These are phyloP conservation scores for Sinocyclocheilus anophthalmus DNA, from an alignment of 2,113 vertebrate species.

Conservation along the genomic window DNA sequence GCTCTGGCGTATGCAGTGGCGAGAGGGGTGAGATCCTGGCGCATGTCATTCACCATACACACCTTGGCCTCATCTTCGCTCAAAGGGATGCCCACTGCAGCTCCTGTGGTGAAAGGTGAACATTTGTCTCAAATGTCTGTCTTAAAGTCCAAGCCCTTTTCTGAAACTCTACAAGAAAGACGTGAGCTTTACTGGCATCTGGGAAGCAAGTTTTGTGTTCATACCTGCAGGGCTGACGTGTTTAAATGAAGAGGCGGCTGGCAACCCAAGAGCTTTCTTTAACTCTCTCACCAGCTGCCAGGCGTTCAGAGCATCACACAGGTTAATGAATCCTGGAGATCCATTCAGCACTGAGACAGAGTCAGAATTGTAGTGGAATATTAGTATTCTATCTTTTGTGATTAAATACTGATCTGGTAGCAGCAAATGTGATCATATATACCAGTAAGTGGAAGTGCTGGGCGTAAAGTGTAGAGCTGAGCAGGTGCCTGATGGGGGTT, in stretches of 20 bases:
- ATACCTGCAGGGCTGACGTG: conserved; percentile 96
- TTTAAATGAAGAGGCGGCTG: conserved; percentile 93
- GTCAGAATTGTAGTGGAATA: background rate
- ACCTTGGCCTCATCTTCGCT: conserved; percentile 88
- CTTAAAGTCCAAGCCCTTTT: background rate
- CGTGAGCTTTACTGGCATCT: background rate
- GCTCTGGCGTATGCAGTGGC: conserved; percentile 91
- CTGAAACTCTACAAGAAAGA: background rate
- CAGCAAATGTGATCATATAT: background rate
- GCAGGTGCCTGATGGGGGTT: conserved; percentile 96
- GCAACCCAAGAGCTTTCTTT: conserved; percentile 78
- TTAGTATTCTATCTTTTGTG: background rate
- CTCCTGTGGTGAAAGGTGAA: conserved; percentile 75
- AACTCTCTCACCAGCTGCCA: conserved; percentile 96
- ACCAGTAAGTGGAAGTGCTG: conserved; percentile 88
- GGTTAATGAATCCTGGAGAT: conserved; percentile 95
- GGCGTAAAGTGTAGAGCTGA: conserved; percentile 84
- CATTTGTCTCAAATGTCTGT: too few species aligned
- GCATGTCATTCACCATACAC: conserved; percentile 92
- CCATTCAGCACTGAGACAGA: conserved; percentile 86
- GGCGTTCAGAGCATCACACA: conserved; percentile 94
- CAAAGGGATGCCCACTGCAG: conserved; percentile 87
- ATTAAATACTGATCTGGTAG: background rate
- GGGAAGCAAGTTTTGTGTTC: conserved; percentile 25
- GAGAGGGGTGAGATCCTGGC: conserved; percentile 82